These are phyloP conservation scores for Panagrolaimus sp. DNA, from an alignment of 1,140 invertebrate genomes.

Conservation along the genomic window DNA sequence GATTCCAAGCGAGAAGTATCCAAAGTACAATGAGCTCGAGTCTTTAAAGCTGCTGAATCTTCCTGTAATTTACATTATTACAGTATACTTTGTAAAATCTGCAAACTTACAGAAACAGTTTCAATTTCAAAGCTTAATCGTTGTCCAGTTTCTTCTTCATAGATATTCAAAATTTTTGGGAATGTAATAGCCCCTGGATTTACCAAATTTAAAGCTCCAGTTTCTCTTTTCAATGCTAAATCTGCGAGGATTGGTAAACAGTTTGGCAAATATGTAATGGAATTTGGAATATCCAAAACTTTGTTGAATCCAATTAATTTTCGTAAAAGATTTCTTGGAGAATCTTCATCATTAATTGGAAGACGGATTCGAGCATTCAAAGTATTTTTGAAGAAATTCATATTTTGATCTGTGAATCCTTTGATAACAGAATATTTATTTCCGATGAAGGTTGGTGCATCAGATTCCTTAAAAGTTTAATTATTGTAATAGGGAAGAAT, in stretches of 20 bases:
- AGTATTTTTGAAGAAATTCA: constrained; percentile 33
- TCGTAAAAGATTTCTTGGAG: constrained; percentile 30
- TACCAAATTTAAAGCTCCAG: constrained; percentile 33
- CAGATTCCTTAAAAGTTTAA: constrained; percentile 35
- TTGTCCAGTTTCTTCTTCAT: constrained; percentile 24
- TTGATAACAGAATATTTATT: constrained; percentile 41
- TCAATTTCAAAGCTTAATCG: constrained; percentile 21
- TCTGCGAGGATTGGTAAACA: constrained; percentile 37
- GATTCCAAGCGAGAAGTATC: constrained; percentile 18
- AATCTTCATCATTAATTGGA: constrained; percentile 35
- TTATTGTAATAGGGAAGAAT: not conserved
- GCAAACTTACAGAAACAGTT: constrained; percentile 9
- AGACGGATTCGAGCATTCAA: constrained; percentile 44
- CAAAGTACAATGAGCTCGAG: constrained; percentile 25
- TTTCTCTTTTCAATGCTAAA: constrained; percentile 24
- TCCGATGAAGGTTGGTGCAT: constrained; percentile 32
- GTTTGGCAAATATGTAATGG: constrained; percentile 36
- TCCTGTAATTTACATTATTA: not conserved
- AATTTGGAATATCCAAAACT: constrained; percentile 37
- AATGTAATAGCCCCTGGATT: constrained; percentile 36
- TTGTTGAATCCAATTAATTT: constrained; percentile 37
- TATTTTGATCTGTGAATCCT: constrained; percentile 34
- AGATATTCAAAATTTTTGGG: constrained; percentile 28
- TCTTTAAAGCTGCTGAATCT: constrained; percentile 21
- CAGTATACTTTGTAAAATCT: not conserved